phyloP scores from a whole-genome alignment of 2,113 vertebrate genomes.

The Pseudorhombus dupliciocellatus region DNA sequence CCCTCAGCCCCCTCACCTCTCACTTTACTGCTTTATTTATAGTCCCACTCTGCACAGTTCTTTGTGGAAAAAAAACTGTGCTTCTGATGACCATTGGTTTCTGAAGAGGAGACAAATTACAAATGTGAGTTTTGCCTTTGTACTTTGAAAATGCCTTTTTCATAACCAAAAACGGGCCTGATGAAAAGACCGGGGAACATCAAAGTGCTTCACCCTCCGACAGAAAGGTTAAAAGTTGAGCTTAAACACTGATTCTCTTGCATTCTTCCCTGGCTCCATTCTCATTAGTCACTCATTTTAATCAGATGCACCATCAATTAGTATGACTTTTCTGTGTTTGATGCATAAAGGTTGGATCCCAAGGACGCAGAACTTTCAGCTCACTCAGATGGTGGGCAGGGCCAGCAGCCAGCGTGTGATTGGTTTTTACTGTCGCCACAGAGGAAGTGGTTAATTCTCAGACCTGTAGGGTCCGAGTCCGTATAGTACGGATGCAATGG shows the following conservation, averaged over 20 bases:
- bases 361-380: conserved; percentile 77
- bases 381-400: conserved; percentile 34
- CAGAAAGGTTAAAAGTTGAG: conserved; percentile 93
- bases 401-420: conserved; percentile 24
- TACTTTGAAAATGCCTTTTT: conserved; percentile 86
- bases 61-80: conserved; percentile 43
- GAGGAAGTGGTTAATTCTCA: conserved; percentile 62
- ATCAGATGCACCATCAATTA: conserved; percentile 87
- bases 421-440: conserved; percentile 51
- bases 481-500: conserved; percentile 21
- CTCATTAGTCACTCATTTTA: conserved; percentile 98
- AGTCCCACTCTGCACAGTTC: conserved; percentile 59
- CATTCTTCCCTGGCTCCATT: conserved; percentile 88
- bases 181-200: conserved; percentile 96
- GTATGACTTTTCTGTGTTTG: conserved; percentile 75
- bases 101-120: conserved; percentile 79
- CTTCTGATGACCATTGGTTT: conserved; percentile 77
- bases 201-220: conserved; percentile 90
- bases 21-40: conserved; percentile 71
- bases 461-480: conserved; percentile 45
- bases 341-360: conserved; percentile 74
- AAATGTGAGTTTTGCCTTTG: conserved; percentile 77
- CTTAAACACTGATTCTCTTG: conserved; percentile 89
- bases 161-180: conserved; percentile 86
- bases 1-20: conserved; percentile 59